Evolutionary conservation across 2,797 vertebrate species (phyloP).

Genomic region (Sebastiscus albofasciatus): DNA sequence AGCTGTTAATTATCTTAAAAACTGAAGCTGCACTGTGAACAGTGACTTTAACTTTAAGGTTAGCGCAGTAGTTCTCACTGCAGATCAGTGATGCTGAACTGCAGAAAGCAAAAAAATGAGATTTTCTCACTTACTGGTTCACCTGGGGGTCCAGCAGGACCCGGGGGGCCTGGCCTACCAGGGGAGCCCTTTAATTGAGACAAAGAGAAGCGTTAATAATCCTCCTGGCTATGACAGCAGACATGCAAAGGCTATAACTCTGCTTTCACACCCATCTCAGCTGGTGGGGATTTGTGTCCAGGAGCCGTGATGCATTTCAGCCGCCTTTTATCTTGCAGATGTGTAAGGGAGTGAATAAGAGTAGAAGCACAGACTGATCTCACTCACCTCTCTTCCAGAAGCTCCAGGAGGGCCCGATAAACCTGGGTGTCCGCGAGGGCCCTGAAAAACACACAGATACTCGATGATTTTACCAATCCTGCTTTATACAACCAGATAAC

Average conservation of each 20-base stretch:
- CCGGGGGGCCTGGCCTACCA: slow-evolving; percentile 91
- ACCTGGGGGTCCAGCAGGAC: slow-evolving; percentile 92
- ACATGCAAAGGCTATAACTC: slow-evolving; percentile 16
- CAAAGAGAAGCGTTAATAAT: slow-evolving; percentile 58
- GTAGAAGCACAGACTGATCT: slow-evolving; percentile 14
- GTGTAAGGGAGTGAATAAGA: slow-evolving; percentile 17
- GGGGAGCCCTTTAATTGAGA: slow-evolving; percentile 89
- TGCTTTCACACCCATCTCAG: slow-evolving; percentile 47
- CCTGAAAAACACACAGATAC: slow-evolving; percentile 77
- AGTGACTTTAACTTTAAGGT: slow-evolving; percentile 19
- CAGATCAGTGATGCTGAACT: slow-evolving; percentile 30
- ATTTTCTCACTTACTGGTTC: slow-evolving; percentile 89
- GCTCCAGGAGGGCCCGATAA: slow-evolving; percentile 87
- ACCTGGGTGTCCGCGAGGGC: slow-evolving; percentile 89
- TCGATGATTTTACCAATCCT: slow-evolving; percentile 4
- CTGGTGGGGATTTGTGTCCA: slow-evolving; percentile 56
- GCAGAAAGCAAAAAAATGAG: slow-evolving; percentile 21
- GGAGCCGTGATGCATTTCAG: slow-evolving; percentile 44
- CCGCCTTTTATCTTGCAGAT: slow-evolving; percentile 42
- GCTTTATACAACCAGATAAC: background rate
- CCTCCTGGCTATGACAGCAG: slow-evolving; percentile 37
- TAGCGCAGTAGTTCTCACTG: slow-evolving; percentile 1
- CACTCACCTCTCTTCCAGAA: slow-evolving; percentile 78
- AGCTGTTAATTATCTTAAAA: slow-evolving; percentile 42
- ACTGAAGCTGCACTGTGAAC: slow-evolving; percentile 17